Conservation (phyloP, 64 coral and sea anemone genomes). For the Montipora sp. region DNA sequence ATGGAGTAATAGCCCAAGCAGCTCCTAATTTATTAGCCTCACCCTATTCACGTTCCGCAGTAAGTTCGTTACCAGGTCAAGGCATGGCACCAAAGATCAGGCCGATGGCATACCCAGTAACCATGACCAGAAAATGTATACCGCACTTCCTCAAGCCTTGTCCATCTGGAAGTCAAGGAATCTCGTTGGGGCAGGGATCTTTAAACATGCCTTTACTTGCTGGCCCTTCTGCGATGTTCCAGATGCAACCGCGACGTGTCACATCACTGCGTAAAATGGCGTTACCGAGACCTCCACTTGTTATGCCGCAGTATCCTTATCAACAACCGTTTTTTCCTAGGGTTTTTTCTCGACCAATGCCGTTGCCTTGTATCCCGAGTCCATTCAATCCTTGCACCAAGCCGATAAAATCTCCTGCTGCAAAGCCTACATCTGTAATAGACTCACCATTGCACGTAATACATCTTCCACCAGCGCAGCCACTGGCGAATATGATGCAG, state of each 20-base stretch:
- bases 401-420: neutral
- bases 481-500: neutral
- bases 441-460: neutral
- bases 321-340: slow-evolving; percentile 1
- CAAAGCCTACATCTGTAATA: neutral
- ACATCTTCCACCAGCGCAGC: slow-evolving; percentile 11
- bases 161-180: slow-evolving; percentile 27
- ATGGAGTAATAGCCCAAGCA: slow-evolving; percentile 19
- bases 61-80: neutral
- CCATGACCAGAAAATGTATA: neutral
- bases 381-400: slow-evolving; percentile 25
- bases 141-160: slow-evolving; percentile 5
- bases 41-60: neutral
- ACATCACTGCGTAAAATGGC: neutral
- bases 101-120: slow-evolving; percentile 2
- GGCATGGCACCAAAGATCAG: neutral
- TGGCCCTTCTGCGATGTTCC: neutral
- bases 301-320: neutral
- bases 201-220: slow-evolving; percentile 2
- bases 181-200: neutral
- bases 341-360: neutral
- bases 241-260: neutral
- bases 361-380: slow-evolving; percentile 45
- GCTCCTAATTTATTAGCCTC: neutral
- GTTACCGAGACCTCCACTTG: neutral